Evolutionary conservation across 2,113 vertebrate genomes (phyloP), one percentile per base, ranked within the genome.

Genomic region (Pachycephala philippinensis): DNA sequence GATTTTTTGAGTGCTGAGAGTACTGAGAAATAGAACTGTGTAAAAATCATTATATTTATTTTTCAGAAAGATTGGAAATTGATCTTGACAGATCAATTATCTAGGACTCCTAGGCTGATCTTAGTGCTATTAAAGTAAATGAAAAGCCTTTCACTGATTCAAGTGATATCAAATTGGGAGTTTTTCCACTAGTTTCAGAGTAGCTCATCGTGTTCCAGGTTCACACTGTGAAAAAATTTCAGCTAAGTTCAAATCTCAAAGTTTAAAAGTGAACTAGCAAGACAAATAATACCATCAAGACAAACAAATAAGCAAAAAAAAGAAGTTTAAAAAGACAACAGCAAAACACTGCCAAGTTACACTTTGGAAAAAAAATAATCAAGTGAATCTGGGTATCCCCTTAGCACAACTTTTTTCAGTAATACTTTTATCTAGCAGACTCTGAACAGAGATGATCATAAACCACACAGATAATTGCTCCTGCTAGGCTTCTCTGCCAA

Each of bases 61-160:
- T 97, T 94, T 90, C 82, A 93, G 86, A 83, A 85, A 95, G 85
- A 96, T 3, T 93, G 91, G 83, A 95, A 97, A 95, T 95, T 92
- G 83, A 94, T 97, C 86, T 92, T 92, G 85, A 92, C 71, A 88
- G 85, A 90, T 84, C 91, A 94, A 90, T 97, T 95, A 97, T 78
- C 92, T 86, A 63, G 89, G 71, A 95, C 79, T 97, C 83, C 66
- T 93, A 91, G 57, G 72, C 69, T 93, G 79, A 92, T 82, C 76
- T 65, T 77, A 64, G 60, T 66, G 68, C 78, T 93, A 74, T 68
- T 79, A 64, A 90, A 96, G 52, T 56, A 92, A 95, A 91, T 86
- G 50, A 80, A 96, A 96, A 95, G 75, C 64, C 50, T 90, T 92
- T 93, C 75, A 92, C 86, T 71, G 85, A 87, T 66, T 93, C 81